Conservation (phyloP, 2,888 invertebrate species). For the Trichopria drosophilae region DNA sequence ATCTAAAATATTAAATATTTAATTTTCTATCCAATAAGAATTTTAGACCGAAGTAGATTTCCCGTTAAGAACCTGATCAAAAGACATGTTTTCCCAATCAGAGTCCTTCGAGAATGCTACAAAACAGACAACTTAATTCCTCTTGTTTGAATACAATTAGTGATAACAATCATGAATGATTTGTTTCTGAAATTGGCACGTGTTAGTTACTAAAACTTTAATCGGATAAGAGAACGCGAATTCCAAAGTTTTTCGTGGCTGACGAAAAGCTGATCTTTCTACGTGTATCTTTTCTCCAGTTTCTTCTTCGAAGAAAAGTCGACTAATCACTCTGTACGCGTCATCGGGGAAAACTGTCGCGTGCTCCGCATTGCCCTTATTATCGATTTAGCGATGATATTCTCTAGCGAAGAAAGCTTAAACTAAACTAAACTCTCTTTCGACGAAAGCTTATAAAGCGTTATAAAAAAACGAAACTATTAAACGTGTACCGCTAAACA, state of each 20-base stretch:
- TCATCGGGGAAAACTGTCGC: slow-evolving; percentile 25
- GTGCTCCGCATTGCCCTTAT: slow-evolving; percentile 28
- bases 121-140: too few species aligned
- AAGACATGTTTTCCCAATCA: too few species aligned
- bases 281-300: slow-evolving; percentile 13
- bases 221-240: too few species aligned
- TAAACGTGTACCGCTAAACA: slow-evolving; percentile 54
- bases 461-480: slow-evolving; percentile 36
- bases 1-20: too few species aligned
- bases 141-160: too few species aligned
- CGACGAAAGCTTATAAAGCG: slow-evolving; percentile 35
- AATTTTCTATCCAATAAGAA: too few species aligned
- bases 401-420: slow-evolving; percentile 28
- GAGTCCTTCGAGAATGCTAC: too few species aligned
- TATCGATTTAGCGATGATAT: slow-evolving; percentile 28
- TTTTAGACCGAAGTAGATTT: too few species aligned
- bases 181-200: too few species aligned
- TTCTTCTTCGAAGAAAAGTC: slow-evolving; percentile 16
- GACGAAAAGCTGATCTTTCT: slow-evolving; percentile 6
- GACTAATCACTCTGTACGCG: slow-evolving; percentile 17
- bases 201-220: too few species aligned
- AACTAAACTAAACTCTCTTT: slow-evolving; percentile 32
- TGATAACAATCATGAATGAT: too few species aligned
- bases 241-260: slow-evolving; percentile 13
- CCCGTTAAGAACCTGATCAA: too few species aligned